Evolutionary conservation across 2,113 vertebrate species (phyloP), one percentile per base, ranked within the genome.

Genomic region (Empidonax traillii): DNA sequence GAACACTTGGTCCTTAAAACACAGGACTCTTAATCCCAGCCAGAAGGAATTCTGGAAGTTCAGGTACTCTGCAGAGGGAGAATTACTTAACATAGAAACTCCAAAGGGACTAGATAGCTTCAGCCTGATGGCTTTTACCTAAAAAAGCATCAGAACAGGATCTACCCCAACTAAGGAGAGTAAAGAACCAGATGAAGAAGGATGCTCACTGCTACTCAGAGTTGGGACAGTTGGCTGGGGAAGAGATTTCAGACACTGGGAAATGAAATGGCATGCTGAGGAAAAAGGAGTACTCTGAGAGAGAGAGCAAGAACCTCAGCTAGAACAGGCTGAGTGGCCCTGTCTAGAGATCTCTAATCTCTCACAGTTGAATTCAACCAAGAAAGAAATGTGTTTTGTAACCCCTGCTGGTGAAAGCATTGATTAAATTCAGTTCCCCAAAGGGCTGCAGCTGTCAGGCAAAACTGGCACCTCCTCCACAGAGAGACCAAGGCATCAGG

Each of bases 1-100:
- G 4, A 98, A 99, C 97, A 99, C 98, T 5, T 99, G 99, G 99
- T 99, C 99, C 91, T 97, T 97, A 86, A 99, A 98, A 62, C 99
- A 99, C 92, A 95, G 74, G 81, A 98, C 46, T 0, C 98, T 99
- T 46, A 96, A 81, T 0, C 91, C 98, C 2, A 72, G 97, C 16
- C 94, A 98, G 91, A 98, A 99, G 3, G 98, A 96, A 7, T 99
- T 98, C 98, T 99, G 99, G 99, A 95, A 96, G 61, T 99, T 99
- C 97, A 99, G 99, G 99, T 99, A 98, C 33, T 81, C 28, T 66
- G 55, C 8, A 41, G 55, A 63, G 58, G 51, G 53, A 61, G 41
- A 89, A 88, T 59, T 85, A 62, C 35, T 62, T 51, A 68, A 67
- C 49, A 63, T 3, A 43, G 47, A 79, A 90, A 62, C 14, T 61